phyloP scores from a whole-genome alignment of 2,797 vertebrate species.

The Phoxinus dragarum region DNA sequence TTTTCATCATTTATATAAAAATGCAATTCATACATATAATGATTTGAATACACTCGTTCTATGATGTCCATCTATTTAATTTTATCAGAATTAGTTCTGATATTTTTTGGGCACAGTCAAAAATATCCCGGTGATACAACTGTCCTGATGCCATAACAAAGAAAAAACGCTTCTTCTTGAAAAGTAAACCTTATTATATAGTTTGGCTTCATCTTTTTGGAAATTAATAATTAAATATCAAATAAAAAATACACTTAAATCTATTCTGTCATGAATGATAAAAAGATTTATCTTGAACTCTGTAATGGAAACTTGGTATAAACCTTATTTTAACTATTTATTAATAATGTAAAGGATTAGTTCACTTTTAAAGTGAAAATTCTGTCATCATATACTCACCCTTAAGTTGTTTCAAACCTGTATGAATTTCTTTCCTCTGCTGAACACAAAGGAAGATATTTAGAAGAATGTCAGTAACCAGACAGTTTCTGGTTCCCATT shows the following conservation, averaged over 20 bases:
- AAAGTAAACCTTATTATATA: neutral
- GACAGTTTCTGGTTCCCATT: too few species aligned
- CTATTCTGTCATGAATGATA: neutral
- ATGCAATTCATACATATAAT: neutral
- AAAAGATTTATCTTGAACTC: neutral
- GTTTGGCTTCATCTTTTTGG: neutral
- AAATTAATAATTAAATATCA: neutral
- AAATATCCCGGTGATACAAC: neutral
- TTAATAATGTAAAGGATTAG: neutral
- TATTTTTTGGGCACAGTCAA: neutral
- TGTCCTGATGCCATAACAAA: neutral
- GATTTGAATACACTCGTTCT: neutral
- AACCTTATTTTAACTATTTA: neutral
- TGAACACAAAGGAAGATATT: too few species aligned
- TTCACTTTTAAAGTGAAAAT: too few species aligned
- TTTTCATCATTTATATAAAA: neutral
- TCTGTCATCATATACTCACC: too few species aligned
- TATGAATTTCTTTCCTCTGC: too few species aligned
- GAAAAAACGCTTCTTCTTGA: too few species aligned
- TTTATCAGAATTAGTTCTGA: neutral
- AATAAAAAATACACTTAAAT: neutral
- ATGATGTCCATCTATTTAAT: neutral
- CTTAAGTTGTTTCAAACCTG: too few species aligned
- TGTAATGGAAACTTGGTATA: too few species aligned
- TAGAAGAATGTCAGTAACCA: too few species aligned